Evolutionary conservation across 2,888 invertebrate genomes (phyloP).

Genomic region (Eupeodes luniger): DNA sequence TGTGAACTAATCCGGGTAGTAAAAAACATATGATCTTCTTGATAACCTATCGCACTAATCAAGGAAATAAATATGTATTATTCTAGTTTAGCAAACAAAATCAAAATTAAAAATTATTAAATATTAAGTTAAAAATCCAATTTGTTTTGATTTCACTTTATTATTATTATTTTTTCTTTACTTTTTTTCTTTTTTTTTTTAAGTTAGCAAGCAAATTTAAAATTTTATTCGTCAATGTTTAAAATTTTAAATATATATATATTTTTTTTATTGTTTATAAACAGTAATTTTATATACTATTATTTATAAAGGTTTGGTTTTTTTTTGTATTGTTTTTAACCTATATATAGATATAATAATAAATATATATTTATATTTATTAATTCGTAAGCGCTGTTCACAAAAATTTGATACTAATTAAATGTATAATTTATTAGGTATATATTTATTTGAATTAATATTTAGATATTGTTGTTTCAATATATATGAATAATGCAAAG

Average conservation of each 20-base stretch:
- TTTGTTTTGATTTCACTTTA: slow-evolving; percentile 71
- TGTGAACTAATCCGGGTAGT: neutral
- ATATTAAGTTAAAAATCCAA: slow-evolving; percentile 67
- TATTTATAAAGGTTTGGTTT: slow-evolving; percentile 66
- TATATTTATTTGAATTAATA: slow-evolving; percentile 29
- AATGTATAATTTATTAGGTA: slow-evolving; percentile 56
- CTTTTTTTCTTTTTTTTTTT: neutral
- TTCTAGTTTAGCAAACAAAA: slow-evolving; percentile 14
- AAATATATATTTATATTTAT: slow-evolving; percentile 67
- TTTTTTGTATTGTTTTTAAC: slow-evolving; percentile 45
- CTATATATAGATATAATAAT: slow-evolving; percentile 60
- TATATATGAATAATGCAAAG: slow-evolving; percentile 65
- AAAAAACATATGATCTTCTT: neutral
- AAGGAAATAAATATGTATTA: slow-evolving; percentile 4
- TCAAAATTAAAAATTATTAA: slow-evolving; percentile 32
- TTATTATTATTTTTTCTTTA: slow-evolving; percentile 57
- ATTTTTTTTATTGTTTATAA: slow-evolving; percentile 61
- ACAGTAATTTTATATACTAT: slow-evolving; percentile 55
- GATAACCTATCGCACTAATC: neutral
- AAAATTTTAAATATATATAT: slow-evolving; percentile 66
- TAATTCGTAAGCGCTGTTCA: slow-evolving; percentile 73
- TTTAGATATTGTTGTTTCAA: slow-evolving; percentile 56
- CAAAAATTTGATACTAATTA: slow-evolving; percentile 65
- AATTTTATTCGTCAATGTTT: slow-evolving; percentile 67
- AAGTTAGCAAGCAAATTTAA: slow-evolving; percentile 70